Evolutionary conservation across 2,113 vertebrate species (phyloP).

Genomic region (Brachionichthys hirsutus): DNA sequence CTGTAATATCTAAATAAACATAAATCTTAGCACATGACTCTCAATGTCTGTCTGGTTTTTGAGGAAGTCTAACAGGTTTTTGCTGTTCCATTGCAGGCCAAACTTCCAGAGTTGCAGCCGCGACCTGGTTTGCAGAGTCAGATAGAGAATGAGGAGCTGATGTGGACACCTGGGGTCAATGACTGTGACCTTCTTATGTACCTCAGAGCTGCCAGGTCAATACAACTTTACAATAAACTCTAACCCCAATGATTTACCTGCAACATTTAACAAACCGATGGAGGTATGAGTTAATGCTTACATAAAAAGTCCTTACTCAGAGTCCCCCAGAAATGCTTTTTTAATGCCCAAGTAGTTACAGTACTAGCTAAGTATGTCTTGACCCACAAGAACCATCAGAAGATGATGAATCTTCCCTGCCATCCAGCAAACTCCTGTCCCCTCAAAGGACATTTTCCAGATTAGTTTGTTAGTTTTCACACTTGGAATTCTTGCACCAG

Average conservation of each 20-base stretch:
- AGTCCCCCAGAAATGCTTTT: too few species aligned
- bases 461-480: neutral
- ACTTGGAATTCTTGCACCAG: neutral
- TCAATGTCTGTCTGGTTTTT: slow-evolving; percentile 2
- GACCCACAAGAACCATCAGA: too few species aligned
- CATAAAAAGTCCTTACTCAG: too few species aligned
- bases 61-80: neutral
- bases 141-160: slow-evolving; percentile 91
- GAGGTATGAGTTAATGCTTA: neutral
- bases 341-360: too few species aligned
- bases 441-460: too few species aligned
- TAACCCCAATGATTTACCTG: neutral
- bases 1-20: neutral
- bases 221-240: neutral
- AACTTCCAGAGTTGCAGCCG: slow-evolving; percentile 92
- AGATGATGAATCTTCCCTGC: too few species aligned
- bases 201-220: slow-evolving; percentile 93
- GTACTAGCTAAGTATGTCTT: too few species aligned
- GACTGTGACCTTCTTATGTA: slow-evolving; percentile 99
- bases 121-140: slow-evolving; percentile 83
- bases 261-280: neutral
- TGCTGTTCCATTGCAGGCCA: slow-evolving; percentile 79
- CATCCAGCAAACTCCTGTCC: too few species aligned
- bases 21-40: too few species aligned
- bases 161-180: slow-evolving; percentile 97